Evolutionary conservation across 2,113 vertebrate genomes (phyloP).

Genomic region (Bolborhynchus lineola): DNA sequence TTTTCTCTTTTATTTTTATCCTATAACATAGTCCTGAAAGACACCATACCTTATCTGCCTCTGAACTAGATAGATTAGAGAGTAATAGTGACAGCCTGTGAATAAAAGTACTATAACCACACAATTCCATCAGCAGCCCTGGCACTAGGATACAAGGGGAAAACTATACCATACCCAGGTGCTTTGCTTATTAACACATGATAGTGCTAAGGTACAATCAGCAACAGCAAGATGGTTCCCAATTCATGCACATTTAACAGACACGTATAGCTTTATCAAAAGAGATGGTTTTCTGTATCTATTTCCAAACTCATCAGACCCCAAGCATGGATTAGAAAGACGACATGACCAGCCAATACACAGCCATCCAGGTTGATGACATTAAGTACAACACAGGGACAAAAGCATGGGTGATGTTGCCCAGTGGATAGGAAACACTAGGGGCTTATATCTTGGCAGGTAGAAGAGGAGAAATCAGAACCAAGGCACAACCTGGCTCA

Average conservation of each 20-base stretch:
- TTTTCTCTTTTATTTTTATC: conserved; percentile 21
- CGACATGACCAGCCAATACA: background rate
- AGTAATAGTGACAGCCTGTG: background rate
- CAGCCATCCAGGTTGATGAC: background rate
- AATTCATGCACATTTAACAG: background rate
- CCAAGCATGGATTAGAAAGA: background rate
- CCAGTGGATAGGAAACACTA: background rate
- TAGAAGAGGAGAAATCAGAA: background rate
- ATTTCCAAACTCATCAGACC: background rate
- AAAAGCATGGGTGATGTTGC: background rate
- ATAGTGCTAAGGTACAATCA: background rate
- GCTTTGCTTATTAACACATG: background rate
- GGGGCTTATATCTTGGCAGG: background rate
- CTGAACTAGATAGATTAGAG: conserved; percentile 13
- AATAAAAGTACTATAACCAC: background rate
- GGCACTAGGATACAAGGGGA: background rate
- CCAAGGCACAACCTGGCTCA: background rate
- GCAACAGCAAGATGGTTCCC: background rate
- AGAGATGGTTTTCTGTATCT: background rate
- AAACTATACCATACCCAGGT: background rate
- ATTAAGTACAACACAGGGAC: background rate
- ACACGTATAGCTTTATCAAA: background rate
- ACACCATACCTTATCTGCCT: conserved; percentile 1
- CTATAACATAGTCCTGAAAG: conserved; percentile 2
- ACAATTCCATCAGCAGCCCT: background rate